Base-by-base conservation (phyloP, 2,888 invertebrate genomes). In the Pyrrhosoma nymphula region DNA sequence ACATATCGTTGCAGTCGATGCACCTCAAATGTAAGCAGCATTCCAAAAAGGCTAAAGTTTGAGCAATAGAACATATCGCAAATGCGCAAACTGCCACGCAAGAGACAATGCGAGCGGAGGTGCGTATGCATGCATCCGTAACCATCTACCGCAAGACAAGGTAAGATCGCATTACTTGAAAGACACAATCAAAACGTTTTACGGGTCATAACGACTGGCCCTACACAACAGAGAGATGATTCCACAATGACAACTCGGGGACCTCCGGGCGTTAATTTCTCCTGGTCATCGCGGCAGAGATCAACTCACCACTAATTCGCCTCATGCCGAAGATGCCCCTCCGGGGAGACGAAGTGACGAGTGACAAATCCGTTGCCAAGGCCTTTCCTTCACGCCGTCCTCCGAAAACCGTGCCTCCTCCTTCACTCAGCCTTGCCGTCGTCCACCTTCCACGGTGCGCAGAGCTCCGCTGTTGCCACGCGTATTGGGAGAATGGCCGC, bases 291-390 rank as follows among this genome's bases (percentile, higher is more conserved):
- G 20, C 16, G 60, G 60, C 16, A 35, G 6, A 14, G 30, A 82
- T 35, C 35, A 69, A 69, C 93, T 93, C 93, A 93, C 93, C 93
- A 93, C 93, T 93, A 47, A 93, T 93, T 69, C 93, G 93, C 93
- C 93, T 93, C 93, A 93, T 93, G 47, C 69, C 39, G 93, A 93
- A 93, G 93, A 93, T 75, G 55, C 69, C 93, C 93, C 69, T 93
- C 69, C 69, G 47, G 93, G 93, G 69, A 18, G 93, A 93, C 30
- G 93, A 93, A 75, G 56, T 93, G 69, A 93, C 93, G 47, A 69
- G 16, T 39, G 75, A 69, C 93, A 75, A 75, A 69, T 93, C 93
- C 93, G 93, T 93, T 93, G 69, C 93, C 93, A 93, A 93, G 93
- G 93, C 69, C 93, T 82, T 82, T 89, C 55, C 89, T 89, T 69